phyloP scores from a whole-genome alignment of 2,888 invertebrate genomes.

The Drosophila meridionalis region DNA sequence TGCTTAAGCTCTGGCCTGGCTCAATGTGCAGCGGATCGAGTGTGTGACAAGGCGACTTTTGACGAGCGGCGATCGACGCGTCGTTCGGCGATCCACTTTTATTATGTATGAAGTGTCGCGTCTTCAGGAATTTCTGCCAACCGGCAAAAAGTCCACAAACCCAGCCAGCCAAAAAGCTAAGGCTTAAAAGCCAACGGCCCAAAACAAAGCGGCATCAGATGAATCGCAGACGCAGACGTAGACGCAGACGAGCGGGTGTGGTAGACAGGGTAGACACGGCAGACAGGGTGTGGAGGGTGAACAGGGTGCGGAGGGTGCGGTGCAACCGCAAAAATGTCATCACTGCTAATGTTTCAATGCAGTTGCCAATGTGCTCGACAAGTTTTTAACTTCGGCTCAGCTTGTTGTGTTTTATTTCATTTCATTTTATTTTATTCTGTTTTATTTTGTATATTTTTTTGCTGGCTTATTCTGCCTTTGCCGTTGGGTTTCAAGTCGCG shows the following conservation, averaged over 20 bases:
- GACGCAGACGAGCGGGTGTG: conserved; percentile 18
- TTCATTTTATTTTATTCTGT: background rate
- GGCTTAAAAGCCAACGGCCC: conserved; percentile 37
- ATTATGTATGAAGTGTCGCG: conserved; percentile 81
- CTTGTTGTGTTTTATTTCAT: conserved; percentile 38
- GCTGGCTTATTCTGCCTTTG: conserved; percentile 11
- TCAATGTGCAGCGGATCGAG: conserved; percentile 51
- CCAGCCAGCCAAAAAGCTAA: conserved; percentile 36
- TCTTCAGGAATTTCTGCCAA: conserved; percentile 67
- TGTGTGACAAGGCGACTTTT: conserved; percentile 40
- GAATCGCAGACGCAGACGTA: conserved; percentile 45
- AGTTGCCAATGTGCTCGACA: conserved; percentile 60
- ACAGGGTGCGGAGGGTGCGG: conserved; percentile 1
- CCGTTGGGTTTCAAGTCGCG: conserved; percentile 61
- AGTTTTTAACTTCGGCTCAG: conserved; percentile 58
- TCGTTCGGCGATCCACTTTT: conserved; percentile 65
- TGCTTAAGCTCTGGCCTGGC: conserved; percentile 40
- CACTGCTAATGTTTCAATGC: conserved; percentile 83
- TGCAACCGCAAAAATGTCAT: conserved; percentile 83
- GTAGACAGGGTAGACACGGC: conserved; percentile 9
- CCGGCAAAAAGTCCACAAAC: conserved; percentile 35
- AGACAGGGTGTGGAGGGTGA: background rate
- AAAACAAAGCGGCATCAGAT: conserved; percentile 51
- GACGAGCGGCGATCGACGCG: conserved; percentile 39
- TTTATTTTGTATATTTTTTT: background rate